Evolutionary conservation across 2,797 vertebrate genomes (phyloP).

Genomic region (Calcarius lapponicus): DNA sequence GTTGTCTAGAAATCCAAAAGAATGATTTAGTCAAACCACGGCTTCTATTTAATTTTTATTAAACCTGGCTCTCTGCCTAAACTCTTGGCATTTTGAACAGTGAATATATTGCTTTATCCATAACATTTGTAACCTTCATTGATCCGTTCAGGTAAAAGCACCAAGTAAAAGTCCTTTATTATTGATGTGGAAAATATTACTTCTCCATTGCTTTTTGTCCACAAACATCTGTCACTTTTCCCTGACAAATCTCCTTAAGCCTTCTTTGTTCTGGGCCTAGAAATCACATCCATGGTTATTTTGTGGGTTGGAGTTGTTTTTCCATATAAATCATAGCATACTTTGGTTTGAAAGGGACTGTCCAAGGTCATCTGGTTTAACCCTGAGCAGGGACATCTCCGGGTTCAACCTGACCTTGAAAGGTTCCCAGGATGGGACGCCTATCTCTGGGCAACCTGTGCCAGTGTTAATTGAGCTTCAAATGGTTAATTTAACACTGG

Average conservation of each 20-base stretch:
- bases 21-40: conserved; percentile 32
- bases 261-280: not conserved
- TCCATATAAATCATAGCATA: not conserved
- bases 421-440: not conserved
- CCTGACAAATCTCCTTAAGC: not conserved
- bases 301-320: not conserved
- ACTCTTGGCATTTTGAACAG: conserved; percentile 57
- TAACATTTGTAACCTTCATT: conserved; percentile 70
- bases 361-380: not conserved
- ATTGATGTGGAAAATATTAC: conserved; percentile 61
- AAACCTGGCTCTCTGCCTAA: conserved; percentile 57
- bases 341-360: not conserved
- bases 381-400: not conserved
- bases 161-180: conserved; percentile 59
- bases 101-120: conserved; percentile 52
- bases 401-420: not conserved
- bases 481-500: not conserved
- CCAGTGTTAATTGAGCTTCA: not conserved
- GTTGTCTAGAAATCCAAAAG: conserved; percentile 39
- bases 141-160: conserved; percentile 64
- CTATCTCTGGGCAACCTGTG: not conserved
- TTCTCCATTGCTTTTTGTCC: conserved; percentile 47
- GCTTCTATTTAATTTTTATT: conserved; percentile 64
- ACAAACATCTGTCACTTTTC: conserved; percentile 31
- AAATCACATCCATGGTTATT: not conserved